Conservation (phyloP, 2,888 invertebrate species). For the Nudaria mundana region DNA sequence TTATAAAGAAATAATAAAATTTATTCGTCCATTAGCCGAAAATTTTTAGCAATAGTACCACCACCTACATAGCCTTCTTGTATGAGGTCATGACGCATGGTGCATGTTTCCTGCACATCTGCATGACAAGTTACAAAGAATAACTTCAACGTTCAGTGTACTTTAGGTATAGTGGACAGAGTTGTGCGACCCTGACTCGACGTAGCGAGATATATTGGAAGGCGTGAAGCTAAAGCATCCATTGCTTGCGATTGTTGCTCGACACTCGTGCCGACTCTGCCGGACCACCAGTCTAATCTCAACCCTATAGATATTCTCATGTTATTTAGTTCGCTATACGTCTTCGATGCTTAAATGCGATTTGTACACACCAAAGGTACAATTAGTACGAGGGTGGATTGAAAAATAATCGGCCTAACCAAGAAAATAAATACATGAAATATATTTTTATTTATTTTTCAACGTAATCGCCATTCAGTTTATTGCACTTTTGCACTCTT, state of each 20-base stretch:
- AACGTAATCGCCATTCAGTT: too few species aligned
- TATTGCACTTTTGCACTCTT: too few species aligned
- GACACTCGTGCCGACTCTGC: slow-evolving; percentile 24
- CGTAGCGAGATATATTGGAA: slow-evolving; percentile 24
- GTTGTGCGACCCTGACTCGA: slow-evolving; percentile 24
- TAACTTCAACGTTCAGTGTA: slow-evolving; percentile 21
- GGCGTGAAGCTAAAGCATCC: slow-evolving; percentile 42
- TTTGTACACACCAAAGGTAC: too few species aligned
- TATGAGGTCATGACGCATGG: too few species aligned
- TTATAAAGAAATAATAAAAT: too few species aligned
- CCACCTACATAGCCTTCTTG: too few species aligned
- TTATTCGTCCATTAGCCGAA: too few species aligned
- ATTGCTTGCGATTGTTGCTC: slow-evolving; percentile 44
- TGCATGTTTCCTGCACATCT: neutral
- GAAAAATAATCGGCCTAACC: too few species aligned
- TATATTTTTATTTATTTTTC: too few species aligned
- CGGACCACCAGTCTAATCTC: slow-evolving; percentile 37
- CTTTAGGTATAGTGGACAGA: slow-evolving; percentile 16
- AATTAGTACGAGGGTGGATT: too few species aligned
- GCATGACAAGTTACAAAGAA: slow-evolving; percentile 33
- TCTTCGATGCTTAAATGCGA: slow-evolving; percentile 11
- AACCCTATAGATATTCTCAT: slow-evolving; percentile 30
- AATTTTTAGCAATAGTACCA: too few species aligned
- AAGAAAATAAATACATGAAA: too few species aligned
- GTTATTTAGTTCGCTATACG: slow-evolving; percentile 35